These are phyloP conservation scores for Caerostris darwini DNA, from an alignment of 1,140 invertebrate species.

Conservation along the genomic window DNA sequence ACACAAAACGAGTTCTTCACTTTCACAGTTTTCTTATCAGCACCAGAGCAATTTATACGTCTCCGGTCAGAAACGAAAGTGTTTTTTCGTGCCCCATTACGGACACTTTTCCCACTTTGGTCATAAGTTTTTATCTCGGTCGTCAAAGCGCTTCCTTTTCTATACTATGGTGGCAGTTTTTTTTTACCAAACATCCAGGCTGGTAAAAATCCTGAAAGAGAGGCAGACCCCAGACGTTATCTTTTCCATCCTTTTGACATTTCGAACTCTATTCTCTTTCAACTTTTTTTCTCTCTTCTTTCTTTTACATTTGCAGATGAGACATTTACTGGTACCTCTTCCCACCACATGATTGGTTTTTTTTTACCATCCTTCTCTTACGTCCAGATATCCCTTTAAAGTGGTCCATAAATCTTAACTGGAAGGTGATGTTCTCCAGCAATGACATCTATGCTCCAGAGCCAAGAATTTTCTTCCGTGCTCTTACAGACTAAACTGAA, in stretches of 20 bases:
- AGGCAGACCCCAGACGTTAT: slow-evolving; percentile 26
- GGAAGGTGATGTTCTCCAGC: slow-evolving; percentile 59
- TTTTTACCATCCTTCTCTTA: neutral
- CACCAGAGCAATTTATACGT: slow-evolving; percentile 35
- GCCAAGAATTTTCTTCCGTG: neutral
- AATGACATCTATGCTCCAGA: slow-evolving; percentile 38
- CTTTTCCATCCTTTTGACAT: slow-evolving; percentile 58
- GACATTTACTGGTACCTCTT: slow-evolving; percentile 48
- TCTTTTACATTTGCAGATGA: slow-evolving; percentile 53
- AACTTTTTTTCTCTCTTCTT: slow-evolving; percentile 1
- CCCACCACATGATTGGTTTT: slow-evolving; percentile 61
- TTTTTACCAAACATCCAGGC: no score
- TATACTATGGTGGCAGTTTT: no score
- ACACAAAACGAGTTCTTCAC: slow-evolving; percentile 5
- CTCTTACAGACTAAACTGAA: slow-evolving; percentile 20
- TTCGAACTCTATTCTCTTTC: slow-evolving; percentile 50
- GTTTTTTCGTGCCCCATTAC: slow-evolving; percentile 71
- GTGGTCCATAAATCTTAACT: slow-evolving; percentile 67
- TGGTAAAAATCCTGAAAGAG: neutral
- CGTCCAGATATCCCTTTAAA: slow-evolving; percentile 61
- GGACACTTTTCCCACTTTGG: slow-evolving; percentile 51
- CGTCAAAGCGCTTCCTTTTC: neutral
- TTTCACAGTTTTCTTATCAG: slow-evolving; percentile 49
- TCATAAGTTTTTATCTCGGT: slow-evolving; percentile 71
- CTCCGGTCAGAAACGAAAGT: slow-evolving; percentile 60